Percentiles rank a stretch among this genome's conserved stretches.
These are phyloP conservation scores for Ceratina japonica DNA, from an alignment of 1,140 invertebrate species.

Conservation along the genomic window DNA sequence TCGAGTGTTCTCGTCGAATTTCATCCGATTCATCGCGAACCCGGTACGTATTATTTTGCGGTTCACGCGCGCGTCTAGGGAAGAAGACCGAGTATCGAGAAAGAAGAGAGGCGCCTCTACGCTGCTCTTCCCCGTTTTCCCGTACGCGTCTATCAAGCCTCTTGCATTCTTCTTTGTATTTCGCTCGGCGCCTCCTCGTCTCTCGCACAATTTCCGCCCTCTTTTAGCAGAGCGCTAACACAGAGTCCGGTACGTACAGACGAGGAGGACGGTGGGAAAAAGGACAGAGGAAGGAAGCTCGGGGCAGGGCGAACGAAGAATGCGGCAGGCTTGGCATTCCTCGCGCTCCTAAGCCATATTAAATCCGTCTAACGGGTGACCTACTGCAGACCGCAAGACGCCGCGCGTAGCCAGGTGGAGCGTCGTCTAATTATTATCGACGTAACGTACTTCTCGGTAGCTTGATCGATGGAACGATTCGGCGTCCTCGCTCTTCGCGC, in stretches of 20 bases:
- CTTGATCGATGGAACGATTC: not conserved
- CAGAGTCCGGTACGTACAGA: not conserved
- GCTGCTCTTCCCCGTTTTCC: not conserved
- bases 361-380: slow-evolving; percentile 61
- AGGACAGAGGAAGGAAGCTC: slow-evolving; percentile 44
- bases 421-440: not conserved
- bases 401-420: not conserved
- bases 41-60: no score
- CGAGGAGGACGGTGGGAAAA: slow-evolving; percentile 27
- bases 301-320: slow-evolving; percentile 34
- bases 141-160: not conserved
- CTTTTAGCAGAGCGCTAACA: slow-evolving; percentile 17
- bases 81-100: no score
- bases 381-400: slow-evolving; percentile 22
- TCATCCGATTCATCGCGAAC: no score
- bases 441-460: not conserved
- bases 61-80: no score
- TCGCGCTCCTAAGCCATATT: slow-evolving; percentile 58
- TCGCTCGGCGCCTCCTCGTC: slow-evolving; percentile 12
- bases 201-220: slow-evolving; percentile 56
- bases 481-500: not conserved
- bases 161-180: slow-evolving; percentile 19
- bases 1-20: no score
- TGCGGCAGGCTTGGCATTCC: slow-evolving; percentile 50
- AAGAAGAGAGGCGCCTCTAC: no score